These are phyloP conservation scores for Dioctria linearis DNA, from an alignment of 2,888 invertebrate genomes.

Conservation along the genomic window DNA sequence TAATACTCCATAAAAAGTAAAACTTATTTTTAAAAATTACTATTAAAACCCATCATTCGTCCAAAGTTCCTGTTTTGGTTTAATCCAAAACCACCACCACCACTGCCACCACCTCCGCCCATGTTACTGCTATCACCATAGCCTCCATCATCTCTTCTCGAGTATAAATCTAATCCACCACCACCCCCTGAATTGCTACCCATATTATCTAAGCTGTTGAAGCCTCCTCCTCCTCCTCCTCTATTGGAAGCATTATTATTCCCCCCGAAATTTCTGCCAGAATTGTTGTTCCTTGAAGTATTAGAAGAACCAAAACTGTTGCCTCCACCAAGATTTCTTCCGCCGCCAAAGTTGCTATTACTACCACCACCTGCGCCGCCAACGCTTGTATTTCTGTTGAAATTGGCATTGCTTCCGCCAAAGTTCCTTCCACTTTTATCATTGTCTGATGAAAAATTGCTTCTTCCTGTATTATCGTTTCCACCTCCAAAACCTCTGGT, in stretches of 20 bases:
- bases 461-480: neutral
- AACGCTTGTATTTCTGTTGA: no score
- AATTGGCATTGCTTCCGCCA: no score
- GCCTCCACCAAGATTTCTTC: no score
- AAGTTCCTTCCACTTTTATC: no score
- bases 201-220: no score
- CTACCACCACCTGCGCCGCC: no score
- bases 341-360: no score
- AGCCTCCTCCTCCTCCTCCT: neutral
- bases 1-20: neutral
- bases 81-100: neutral
- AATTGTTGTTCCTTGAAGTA: neutral
- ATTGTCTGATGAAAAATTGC: neutral
- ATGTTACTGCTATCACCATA: conserved; percentile 1
- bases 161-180: conserved; percentile 3
- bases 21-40: conserved; percentile 19
- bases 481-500: neutral
- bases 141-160: conserved; percentile 6
- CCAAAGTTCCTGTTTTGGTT: conserved; percentile 10
- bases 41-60: conserved; percentile 23
- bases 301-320: neutral
- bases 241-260: neutral
- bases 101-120: neutral
- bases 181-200: neutral
- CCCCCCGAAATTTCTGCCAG: neutral